Evolutionary conservation across 2,797 vertebrate genomes (phyloP).

Genomic region (Myoxocephalus aenaeus): DNA sequence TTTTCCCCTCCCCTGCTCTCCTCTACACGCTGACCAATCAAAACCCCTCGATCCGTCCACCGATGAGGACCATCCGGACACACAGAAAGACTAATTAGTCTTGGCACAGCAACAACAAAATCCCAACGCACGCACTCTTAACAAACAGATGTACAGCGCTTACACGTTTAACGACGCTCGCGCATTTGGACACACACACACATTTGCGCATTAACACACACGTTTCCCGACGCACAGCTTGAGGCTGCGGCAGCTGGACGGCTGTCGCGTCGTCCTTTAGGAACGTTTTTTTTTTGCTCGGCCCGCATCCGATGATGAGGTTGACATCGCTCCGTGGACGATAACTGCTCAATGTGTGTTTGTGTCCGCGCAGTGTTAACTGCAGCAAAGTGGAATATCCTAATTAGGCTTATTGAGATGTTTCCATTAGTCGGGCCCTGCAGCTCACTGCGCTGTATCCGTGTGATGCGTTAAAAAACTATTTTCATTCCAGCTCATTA

Average conservation of each 20-base stretch:
- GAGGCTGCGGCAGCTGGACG: slow-evolving; percentile 49
- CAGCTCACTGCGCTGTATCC: background rate
- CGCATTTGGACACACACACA: slow-evolving; percentile 16
- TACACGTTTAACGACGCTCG: slow-evolving; percentile 30
- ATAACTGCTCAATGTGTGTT: background rate
- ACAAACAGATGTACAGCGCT: slow-evolving; percentile 49
- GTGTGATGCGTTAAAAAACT: background rate
- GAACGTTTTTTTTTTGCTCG: slow-evolving; percentile 37
- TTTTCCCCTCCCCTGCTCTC: background rate
- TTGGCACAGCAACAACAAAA: slow-evolving; percentile 58
- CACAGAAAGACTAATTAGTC: slow-evolving; percentile 63
- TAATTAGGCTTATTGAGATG: slow-evolving; percentile 36
- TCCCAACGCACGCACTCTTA: slow-evolving; percentile 37
- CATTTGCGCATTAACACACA: slow-evolving; percentile 30
- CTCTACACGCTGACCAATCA: slow-evolving; percentile 44
- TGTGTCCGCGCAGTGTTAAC: slow-evolving; percentile 1
- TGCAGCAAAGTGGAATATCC: slow-evolving; percentile 25
- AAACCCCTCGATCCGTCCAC: slow-evolving; percentile 15
- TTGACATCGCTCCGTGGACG: background rate
- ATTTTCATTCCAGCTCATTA: slow-evolving; percentile 17
- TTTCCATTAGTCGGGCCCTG: slow-evolving; percentile 39
- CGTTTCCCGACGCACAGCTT: slow-evolving; percentile 19
- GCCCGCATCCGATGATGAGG: slow-evolving; percentile 8
- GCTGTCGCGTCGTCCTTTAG: slow-evolving; percentile 42
- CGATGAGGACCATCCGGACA: slow-evolving; percentile 34